Percentiles rank a stretch among this genome's conserved stretches.
Conservation (phyloP, 2,888 invertebrate species). For the Ophion obscuratus region DNA sequence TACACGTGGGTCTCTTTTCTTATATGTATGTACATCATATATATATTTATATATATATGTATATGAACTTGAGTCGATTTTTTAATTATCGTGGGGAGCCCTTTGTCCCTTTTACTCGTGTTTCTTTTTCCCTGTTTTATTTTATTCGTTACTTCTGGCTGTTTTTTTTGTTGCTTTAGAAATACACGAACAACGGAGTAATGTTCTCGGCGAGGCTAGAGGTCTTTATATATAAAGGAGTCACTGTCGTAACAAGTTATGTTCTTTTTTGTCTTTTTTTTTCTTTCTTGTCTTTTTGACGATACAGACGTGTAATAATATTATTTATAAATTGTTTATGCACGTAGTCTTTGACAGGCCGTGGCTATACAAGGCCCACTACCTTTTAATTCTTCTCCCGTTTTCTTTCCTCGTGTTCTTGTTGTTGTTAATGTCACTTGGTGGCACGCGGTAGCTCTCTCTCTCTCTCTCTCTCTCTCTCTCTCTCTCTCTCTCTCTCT, state of each 20-base stretch:
- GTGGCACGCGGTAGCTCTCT: conserved; percentile 81
- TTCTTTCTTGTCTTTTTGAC: conserved; percentile 63
- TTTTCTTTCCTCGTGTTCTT: conserved; percentile 66
- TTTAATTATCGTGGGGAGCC: conserved; percentile 31
- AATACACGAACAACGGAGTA: conserved; percentile 63
- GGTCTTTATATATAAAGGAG: conserved; percentile 75
- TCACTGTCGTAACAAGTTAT: conserved; percentile 79
- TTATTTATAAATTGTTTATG: conserved; percentile 60
- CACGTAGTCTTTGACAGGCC: conserved; percentile 80
- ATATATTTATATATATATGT: conserved; percentile 37
- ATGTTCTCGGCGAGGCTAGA: conserved; percentile 68
- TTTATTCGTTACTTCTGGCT: conserved; percentile 1
- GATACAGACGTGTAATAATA: conserved; percentile 78
- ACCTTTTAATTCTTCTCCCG: conserved; percentile 65
- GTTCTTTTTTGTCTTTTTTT: conserved; percentile 65
- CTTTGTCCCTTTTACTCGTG: conserved; percentile 10
- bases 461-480: conserved; percentile 46
- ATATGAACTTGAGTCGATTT: conserved; percentile 29
- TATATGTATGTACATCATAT: conserved; percentile 6
- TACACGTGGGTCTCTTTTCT: conserved; percentile 15
- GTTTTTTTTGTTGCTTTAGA: conserved; percentile 37
- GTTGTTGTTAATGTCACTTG: conserved; percentile 70
- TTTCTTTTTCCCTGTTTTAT: conserved; percentile 10
- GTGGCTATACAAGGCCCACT: conserved; percentile 84
- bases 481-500: conserved; percentile 44